These are phyloP conservation scores for Mormyrus proboscirostris DNA, from an alignment of 2,797 vertebrate species.

Conservation along the genomic window DNA sequence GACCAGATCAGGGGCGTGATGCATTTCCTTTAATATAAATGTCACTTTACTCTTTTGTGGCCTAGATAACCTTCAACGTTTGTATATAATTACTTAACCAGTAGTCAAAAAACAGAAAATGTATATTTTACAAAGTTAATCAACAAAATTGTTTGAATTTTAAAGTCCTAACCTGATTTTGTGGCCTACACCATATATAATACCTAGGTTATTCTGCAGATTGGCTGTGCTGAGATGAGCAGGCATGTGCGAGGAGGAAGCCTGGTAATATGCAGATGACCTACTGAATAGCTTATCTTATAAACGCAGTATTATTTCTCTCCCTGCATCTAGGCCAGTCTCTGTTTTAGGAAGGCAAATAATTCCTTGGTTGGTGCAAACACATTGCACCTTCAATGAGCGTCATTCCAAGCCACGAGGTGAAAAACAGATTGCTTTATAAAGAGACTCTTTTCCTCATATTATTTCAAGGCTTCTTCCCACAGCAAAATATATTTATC, in stretches of 20 bases:
- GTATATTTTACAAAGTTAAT: not conserved
- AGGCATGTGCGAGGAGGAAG: not conserved
- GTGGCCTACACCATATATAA: not conserved
- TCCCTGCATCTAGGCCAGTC: not conserved
- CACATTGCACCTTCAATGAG: not conserved
- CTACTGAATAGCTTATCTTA: not conserved
- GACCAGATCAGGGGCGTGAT: not conserved
- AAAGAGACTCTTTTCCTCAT: not conserved
- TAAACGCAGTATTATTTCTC: not conserved
- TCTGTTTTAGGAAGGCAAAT: not conserved
- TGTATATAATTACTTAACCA: not conserved
- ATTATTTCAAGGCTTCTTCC: not conserved
- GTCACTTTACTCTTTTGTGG: not conserved
- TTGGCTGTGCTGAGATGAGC: not conserved
- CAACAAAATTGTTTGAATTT: not conserved
- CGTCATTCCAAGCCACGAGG: not conserved
- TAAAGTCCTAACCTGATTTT: not conserved
- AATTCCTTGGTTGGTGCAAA: not conserved
- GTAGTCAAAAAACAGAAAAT: not conserved
- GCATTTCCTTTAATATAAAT: not conserved
- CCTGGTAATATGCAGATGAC: not conserved
- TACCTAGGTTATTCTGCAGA: not conserved
- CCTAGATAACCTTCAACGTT: not conserved
- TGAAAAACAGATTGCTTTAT: not conserved
- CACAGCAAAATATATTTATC: conserved; percentile 1